These are phyloP conservation scores for Danio jaintianensis DNA, from an alignment of 2,797 vertebrate genomes.

Conservation along the genomic window DNA sequence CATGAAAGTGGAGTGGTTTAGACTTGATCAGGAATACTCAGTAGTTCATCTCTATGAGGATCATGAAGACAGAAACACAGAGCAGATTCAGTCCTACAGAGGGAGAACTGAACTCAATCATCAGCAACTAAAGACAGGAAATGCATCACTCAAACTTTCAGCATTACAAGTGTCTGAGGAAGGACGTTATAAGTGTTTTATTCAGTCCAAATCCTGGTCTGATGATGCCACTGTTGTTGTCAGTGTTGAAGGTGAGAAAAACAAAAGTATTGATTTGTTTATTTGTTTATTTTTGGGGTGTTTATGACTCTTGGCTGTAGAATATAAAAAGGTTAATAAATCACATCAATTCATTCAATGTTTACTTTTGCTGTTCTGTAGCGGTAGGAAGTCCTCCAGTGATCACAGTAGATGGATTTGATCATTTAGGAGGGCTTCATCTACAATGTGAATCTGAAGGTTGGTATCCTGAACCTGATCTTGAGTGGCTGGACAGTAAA, in stretches of 20 bases:
- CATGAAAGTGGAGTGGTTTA: conserved; percentile 56
- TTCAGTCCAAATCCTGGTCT: conserved; percentile 43
- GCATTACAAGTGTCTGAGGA: conserved; percentile 49
- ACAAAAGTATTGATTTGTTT: no score
- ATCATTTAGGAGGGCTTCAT: conserved; percentile 15
- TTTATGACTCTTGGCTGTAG: no score
- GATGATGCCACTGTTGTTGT: background rate
- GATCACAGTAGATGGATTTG: conserved; percentile 30
- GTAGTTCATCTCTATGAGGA: conserved; percentile 46
- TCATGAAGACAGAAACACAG: background rate
- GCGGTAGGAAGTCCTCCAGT: conserved; percentile 36
- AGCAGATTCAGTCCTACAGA: conserved; percentile 1
- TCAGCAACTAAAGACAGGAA: conserved; percentile 59
- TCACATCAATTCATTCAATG: no score
- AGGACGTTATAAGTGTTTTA: conserved; percentile 64
- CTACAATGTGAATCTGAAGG: conserved; percentile 35
- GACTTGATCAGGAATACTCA: background rate
- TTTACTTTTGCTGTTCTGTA: background rate
- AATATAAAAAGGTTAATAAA: no score
- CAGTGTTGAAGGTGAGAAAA: conserved; percentile 31
- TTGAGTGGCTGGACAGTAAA: conserved; percentile 43
- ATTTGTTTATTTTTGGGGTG: no score
- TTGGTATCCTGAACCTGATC: conserved; percentile 38
- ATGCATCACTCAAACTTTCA: conserved; percentile 64
- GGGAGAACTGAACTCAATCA: conserved; percentile 57